Evolutionary conservation across 2,113 vertebrate species (phyloP).

Genomic region (Myotis davidii): DNA sequence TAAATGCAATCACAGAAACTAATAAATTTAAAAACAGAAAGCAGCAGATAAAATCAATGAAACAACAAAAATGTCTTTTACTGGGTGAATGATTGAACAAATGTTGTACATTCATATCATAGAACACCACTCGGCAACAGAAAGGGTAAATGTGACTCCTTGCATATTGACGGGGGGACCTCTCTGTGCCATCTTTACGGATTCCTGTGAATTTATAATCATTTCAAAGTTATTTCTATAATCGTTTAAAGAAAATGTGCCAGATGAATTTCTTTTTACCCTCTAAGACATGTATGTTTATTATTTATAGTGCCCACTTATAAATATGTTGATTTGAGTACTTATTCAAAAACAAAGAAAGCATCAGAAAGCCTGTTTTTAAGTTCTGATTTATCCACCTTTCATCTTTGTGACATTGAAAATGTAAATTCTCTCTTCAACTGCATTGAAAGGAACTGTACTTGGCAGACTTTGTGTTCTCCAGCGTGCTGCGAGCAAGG

Average conservation of each 20-base stretch:
- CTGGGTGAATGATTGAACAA: not conserved
- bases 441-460: not conserved
- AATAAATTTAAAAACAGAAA: conserved; percentile 29
- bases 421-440: not conserved
- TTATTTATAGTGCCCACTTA: not conserved
- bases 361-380: not conserved
- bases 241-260: not conserved
- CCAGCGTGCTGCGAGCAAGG: not conserved
- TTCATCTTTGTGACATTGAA: not conserved
- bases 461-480: not conserved
- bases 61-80: not conserved
- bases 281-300: not conserved
- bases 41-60: not conserved
- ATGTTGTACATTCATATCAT: not conserved
- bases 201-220: not conserved
- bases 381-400: not conserved
- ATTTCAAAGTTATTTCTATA: not conserved
- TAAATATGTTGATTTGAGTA: not conserved
- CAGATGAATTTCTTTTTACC: not conserved
- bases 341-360: not conserved
- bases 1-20: not conserved
- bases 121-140: not conserved
- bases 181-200: not conserved
- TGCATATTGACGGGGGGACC: not conserved
- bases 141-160: not conserved